A percentile compares a stretch with the other conserved stretches of the same genome.
phyloP scores from a whole-genome alignment of 2,797 vertebrate genomes.

The Columba guinea region DNA sequence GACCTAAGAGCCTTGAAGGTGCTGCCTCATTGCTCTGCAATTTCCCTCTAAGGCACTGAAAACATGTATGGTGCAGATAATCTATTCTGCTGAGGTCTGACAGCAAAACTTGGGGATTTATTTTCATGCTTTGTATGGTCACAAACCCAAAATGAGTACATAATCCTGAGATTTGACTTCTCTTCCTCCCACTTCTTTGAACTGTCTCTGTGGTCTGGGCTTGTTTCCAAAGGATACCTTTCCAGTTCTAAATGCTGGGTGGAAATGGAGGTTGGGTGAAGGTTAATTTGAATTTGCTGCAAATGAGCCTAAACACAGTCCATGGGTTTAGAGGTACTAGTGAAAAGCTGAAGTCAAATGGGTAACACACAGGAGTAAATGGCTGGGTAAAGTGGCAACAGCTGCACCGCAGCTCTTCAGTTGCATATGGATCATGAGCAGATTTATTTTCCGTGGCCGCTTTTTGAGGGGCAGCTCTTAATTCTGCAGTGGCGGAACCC shows the following conservation, averaged over 20 bases:
- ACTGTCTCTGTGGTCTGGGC: background rate
- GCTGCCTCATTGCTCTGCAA: background rate
- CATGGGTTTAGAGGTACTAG: background rate
- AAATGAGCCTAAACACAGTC: background rate
- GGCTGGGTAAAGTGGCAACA: background rate
- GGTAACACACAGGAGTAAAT: background rate
- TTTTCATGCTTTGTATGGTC: background rate
- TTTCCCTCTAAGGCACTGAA: background rate
- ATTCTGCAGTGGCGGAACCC: background rate
- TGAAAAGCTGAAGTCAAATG: background rate
- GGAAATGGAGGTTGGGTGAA: background rate
- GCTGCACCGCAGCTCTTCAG: background rate
- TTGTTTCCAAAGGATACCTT: background rate
- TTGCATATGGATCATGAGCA: rapidly evolving
- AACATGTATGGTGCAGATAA: background rate
- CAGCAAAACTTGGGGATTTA: background rate
- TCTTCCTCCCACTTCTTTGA: background rate
- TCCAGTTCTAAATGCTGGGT: background rate
- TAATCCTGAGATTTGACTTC: background rate
- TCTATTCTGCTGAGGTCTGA: background rate
- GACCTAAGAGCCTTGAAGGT: background rate
- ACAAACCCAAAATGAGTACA: background rate
- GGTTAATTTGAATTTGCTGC: background rate
- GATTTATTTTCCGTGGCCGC: background rate
- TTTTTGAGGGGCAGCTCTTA: background rate